phyloP scores from a whole-genome alignment of 2,888 invertebrate species.

The Melolontha melolontha region DNA sequence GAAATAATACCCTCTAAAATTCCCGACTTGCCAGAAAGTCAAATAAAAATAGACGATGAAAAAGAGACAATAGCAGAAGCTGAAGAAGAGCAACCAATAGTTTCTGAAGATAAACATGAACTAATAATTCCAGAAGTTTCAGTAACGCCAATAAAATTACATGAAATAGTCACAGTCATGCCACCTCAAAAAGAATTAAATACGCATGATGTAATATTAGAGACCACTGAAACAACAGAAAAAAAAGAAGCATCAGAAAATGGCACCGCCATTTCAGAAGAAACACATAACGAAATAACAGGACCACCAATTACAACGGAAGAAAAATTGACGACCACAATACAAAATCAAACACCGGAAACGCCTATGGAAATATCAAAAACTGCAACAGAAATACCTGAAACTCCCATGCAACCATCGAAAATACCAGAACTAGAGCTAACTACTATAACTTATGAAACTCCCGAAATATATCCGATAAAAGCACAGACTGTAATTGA shows the following conservation, averaged over 20 bases:
- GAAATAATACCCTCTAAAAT: constrained; percentile 48
- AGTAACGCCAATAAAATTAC: constrained; percentile 42
- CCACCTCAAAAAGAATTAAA: constrained; percentile 50
- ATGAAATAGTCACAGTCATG: constrained; percentile 40
- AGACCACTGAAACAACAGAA: constrained; percentile 47
- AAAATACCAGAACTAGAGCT: constrained; percentile 5
- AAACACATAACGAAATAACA: constrained; percentile 4
- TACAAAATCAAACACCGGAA: constrained; percentile 33
- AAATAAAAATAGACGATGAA: constrained; percentile 25
- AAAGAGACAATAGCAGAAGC: constrained; percentile 1
- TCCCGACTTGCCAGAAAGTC: constrained; percentile 42
- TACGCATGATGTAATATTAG: constrained; percentile 49
- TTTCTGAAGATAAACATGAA: constrained; percentile 20
- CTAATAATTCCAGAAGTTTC: constrained; percentile 37
- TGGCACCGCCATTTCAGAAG: neutral
- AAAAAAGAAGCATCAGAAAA: constrained; percentile 44
- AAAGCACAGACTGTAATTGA: constrained; percentile 1
- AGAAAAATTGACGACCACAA: neutral
- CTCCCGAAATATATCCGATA: neutral
- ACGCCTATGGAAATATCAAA: neutral
- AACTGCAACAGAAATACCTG: constrained; percentile 10
- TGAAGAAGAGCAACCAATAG: constrained; percentile 3
- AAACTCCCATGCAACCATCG: constrained; percentile 9
- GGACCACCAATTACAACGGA: neutral
- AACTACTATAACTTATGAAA: neutral